Base-by-base conservation (phyloP, 2,797 vertebrate genomes). In the Semotilus atromaculatus region DNA sequence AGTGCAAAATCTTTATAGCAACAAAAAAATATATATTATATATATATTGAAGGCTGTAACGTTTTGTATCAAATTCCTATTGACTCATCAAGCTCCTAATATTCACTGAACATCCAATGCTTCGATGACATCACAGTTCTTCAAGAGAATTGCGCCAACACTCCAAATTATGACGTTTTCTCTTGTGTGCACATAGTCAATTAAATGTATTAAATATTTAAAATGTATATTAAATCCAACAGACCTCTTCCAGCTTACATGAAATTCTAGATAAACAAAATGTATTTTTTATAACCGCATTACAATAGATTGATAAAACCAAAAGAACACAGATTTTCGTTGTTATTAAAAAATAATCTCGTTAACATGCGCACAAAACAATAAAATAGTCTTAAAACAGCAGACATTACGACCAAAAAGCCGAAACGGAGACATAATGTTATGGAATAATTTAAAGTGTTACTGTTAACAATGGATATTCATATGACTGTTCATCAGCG, bases 401-500 rank as follows among this genome's bases (percentile, higher is more conserved):
- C 45, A 40, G 14, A 64, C 18, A 31, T 31, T 18, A 8, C 48
- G 21, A 29, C 7, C 19, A 16, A 26, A 68, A 68, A 53, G 2
- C 34, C 43, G 8, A 31, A 79, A 36, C 2, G 0, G 19, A 4
- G 7, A 36, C 21, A 34, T 18, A 48, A 73, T 73, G 48, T 34
- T 31, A 48, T 11, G 7, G 4, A 80, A 73, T 51, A 23, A 60
- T 21, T 13, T 40, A 62, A 36, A 36, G 10, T 53, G 34, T 53
- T 31, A 26, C 45, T 23, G 48, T 11, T 38, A 77, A n/a, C 48
- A 70, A 67, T 9, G 16, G 26, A 31, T 23, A 26, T 79, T 38
- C 64, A 26, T 53, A 40, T 7, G 48, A 58, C 62, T 43, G 51
- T 38, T 82, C 70, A 82, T 83, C 62, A 55, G 19, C 83, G 45